Percentiles rank a stretch among this genome's conserved stretches.
phyloP scores from a whole-genome alignment of 1,140 invertebrate genomes.

The Drosophila nasuta region DNA sequence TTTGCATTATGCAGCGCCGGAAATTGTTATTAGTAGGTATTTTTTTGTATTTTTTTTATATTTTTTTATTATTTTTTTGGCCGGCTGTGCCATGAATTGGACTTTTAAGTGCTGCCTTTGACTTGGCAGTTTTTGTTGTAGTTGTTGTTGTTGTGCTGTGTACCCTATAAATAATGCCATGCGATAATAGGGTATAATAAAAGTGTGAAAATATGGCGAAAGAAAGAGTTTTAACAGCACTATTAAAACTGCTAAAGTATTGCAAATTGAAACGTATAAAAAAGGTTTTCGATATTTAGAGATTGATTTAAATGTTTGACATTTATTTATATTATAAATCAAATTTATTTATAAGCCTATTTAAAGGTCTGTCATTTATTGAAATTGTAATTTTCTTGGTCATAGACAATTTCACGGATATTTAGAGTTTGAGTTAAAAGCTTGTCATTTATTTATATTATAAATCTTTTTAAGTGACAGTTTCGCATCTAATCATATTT shows the following conservation, averaged over 20 bases:
- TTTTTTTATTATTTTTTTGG: constrained; percentile 37
- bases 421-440: background rate
- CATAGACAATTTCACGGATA: background rate
- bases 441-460: background rate
- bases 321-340: background rate
- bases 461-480: background rate
- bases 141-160: constrained; percentile 25
- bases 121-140: constrained; percentile 51
- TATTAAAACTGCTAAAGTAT: no score
- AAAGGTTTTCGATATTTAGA: background rate
- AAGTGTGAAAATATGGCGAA: no score
- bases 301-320: background rate
- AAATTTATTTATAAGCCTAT: background rate
- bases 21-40: constrained; percentile 78
- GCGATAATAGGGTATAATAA: background rate
- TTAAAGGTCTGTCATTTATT: no score
- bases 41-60: constrained; percentile 40
- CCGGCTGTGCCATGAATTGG: constrained; percentile 65
- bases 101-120: constrained; percentile 78
- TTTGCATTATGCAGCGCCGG: constrained; percentile 79
- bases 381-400: no score
- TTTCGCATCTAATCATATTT: no score
- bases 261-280: no score
- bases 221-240: no score
- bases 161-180: constrained; percentile 6